Evolutionary conservation across 2,797 vertebrate species (phyloP).

Genomic region (Rhabdophis nuchalis): DNA sequence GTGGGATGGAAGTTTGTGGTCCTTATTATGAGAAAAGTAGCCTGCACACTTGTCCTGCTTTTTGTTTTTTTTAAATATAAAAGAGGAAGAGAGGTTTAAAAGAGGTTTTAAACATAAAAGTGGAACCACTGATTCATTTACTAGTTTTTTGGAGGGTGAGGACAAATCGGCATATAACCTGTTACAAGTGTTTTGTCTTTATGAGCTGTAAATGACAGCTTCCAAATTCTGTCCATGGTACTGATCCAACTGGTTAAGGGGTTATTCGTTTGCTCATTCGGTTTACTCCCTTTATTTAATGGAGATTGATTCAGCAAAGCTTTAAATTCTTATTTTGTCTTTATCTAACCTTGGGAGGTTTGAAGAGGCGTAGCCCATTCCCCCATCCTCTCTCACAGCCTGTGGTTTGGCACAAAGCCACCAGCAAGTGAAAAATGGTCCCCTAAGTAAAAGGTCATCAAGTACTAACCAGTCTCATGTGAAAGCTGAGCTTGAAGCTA

Average conservation of each 20-base stretch:
- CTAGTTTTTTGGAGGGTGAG: neutral
- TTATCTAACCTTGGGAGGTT: neutral
- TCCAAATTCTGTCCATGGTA: neutral
- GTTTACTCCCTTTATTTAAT: neutral
- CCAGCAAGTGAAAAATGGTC: neutral
- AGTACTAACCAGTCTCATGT: neutral
- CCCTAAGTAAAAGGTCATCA: neutral
- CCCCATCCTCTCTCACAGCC: neutral
- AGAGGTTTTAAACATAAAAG: neutral
- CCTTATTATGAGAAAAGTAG: neutral
- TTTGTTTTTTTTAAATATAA: neutral
- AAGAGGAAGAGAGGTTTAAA: neutral
- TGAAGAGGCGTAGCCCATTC: neutral
- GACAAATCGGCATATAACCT: neutral
- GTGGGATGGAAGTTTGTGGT: neutral
- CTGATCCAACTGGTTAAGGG: neutral
- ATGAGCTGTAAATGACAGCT: neutral
- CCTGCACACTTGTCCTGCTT: neutral
- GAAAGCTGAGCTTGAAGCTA: constrained; percentile 39
- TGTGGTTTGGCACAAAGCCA: neutral
- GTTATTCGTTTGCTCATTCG: neutral
- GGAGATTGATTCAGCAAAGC: neutral
- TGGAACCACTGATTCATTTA: neutral
- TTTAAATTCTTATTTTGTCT: neutral
- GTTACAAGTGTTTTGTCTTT: neutral